phyloP scores from a whole-genome alignment of 2,797 vertebrate genomes.

The Antrozous pallidus region DNA sequence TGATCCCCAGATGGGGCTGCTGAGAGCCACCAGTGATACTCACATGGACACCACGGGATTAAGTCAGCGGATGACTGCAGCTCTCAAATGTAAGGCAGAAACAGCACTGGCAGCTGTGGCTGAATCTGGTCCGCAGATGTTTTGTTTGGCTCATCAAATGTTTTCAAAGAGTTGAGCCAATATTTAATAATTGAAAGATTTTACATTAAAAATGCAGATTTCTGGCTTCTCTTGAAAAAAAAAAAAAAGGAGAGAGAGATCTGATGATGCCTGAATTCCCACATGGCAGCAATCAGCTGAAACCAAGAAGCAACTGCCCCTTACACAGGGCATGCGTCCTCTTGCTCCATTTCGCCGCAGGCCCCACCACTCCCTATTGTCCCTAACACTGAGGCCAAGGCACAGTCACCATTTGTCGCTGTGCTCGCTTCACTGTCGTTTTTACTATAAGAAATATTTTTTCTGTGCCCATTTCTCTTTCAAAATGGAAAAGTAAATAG shows the following conservation, averaged over 20 bases:
- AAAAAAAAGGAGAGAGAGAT: constrained; percentile 13
- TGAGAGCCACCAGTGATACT: not conserved
- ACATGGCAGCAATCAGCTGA: constrained; percentile 5
- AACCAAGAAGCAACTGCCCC: not conserved
- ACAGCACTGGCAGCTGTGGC: constrained; percentile 24
- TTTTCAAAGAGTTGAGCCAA: constrained; percentile 71
- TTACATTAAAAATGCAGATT: constrained; percentile 60
- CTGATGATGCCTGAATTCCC: constrained; percentile 43
- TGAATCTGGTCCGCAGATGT: constrained; percentile 69
- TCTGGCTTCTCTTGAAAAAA: constrained; percentile 59
- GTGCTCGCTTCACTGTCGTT: not conserved
- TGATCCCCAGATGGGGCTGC: not conserved
- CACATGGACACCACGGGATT: not conserved
- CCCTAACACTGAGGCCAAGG: not conserved
- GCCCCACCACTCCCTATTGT: not conserved
- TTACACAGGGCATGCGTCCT: not conserved
- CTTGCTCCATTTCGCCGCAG: not conserved
- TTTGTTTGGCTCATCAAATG: constrained; percentile 65
- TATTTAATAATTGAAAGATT: constrained; percentile 71
- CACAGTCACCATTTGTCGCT: no score
- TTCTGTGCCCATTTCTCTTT: not conserved
- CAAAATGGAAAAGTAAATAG: not conserved
- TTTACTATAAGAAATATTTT: not conserved
- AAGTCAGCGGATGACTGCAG: not conserved
- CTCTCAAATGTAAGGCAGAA: constrained; percentile 24